A percentile compares a stretch with the other conserved stretches of the same genome.
Conservation (phyloP, 2,113 vertebrate genomes). For the Phylloscopus trochiloides region DNA sequence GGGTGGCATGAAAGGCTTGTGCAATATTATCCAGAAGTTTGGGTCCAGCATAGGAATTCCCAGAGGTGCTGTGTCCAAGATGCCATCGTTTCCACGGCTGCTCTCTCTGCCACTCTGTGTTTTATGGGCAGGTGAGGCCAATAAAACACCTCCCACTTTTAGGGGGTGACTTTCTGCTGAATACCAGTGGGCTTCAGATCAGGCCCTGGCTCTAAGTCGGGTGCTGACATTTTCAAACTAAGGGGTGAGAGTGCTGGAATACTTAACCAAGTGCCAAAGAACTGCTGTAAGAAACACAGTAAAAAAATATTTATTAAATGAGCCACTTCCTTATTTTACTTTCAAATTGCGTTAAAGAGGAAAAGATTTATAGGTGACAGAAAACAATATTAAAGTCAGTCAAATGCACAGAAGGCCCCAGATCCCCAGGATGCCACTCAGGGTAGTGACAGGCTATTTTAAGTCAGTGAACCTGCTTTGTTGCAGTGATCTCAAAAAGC, state of each 20-base stretch:
- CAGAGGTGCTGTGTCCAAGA: background rate
- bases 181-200: background rate
- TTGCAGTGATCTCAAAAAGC: background rate
- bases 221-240: background rate
- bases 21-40: background rate
- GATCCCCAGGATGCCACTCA: background rate
- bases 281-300: background rate
- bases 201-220: background rate
- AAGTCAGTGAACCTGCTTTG: background rate
- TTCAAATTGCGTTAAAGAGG: background rate
- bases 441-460: background rate
- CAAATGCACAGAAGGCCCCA: background rate
- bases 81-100: background rate
- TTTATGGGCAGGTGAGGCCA: background rate
- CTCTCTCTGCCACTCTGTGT: background rate
- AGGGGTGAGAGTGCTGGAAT: background rate
- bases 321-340: background rate
- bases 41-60: accelerated
- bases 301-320: background rate
- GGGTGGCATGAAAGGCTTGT: background rate
- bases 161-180: background rate
- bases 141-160: background rate
- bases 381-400: background rate
- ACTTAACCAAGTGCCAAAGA: accelerated
- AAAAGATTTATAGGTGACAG: background rate